These are phyloP conservation scores for Dysmachus trigonus DNA, from an alignment of 2,888 invertebrate genomes.

Conservation along the genomic window DNA sequence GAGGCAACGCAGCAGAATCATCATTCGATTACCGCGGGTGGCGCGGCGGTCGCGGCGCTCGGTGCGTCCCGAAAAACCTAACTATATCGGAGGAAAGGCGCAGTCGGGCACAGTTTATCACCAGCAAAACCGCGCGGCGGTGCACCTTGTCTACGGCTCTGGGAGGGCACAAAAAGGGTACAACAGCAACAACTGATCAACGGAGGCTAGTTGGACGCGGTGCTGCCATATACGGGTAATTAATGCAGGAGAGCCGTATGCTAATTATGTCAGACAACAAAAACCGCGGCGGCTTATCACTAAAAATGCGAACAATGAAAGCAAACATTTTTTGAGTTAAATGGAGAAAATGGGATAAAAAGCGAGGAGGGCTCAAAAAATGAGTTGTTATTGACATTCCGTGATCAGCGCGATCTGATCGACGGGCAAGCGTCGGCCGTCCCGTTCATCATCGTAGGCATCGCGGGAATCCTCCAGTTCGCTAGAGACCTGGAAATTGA, in stretches of 20 bases:
- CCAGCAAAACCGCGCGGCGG: neutral
- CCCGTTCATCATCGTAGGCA: conserved; percentile 5
- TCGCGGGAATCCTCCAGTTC: neutral
- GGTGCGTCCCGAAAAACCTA: conserved; percentile 30
- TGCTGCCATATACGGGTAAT: conserved; percentile 43
- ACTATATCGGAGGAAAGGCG: neutral
- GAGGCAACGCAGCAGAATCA: conserved; percentile 3
- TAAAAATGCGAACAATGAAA: conserved; percentile 36
- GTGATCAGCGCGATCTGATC: conserved; percentile 24
- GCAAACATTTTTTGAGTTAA: neutral
- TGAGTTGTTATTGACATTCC: conserved; percentile 37
- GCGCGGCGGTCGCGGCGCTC: conserved; percentile 26
- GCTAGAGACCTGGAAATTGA: conserved; percentile 4
- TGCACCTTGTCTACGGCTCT: conserved; percentile 3
- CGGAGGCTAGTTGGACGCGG: conserved; percentile 23
- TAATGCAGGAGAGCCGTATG: conserved; percentile 44
- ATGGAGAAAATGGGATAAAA: conserved; percentile 12
- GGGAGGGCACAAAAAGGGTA: neutral
- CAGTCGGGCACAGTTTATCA: conserved; percentile 21
- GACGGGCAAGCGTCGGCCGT: neutral
- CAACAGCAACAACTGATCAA: conserved; percentile 14
- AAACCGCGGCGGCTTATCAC: conserved; percentile 42
- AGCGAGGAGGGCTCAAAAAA: conserved; percentile 22
- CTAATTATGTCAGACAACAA: conserved; percentile 43
- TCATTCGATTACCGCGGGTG: neutral